Conservation (phyloP, 2,888 invertebrate genomes). For the Stenoptilia bipunctidactyla region DNA sequence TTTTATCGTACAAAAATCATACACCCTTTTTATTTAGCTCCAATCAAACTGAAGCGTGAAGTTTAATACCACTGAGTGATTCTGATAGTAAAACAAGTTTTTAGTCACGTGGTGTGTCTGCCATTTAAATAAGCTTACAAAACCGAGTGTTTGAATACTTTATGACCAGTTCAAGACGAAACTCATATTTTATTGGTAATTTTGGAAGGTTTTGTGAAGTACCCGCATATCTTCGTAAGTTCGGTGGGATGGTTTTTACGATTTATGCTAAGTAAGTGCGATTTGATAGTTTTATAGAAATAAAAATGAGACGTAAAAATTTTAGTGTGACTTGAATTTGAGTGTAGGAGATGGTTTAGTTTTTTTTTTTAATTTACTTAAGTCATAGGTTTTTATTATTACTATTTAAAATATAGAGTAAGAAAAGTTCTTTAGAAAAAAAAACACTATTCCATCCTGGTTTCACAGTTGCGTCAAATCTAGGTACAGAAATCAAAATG, state of each 20-base stretch:
- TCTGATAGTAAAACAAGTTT: slow-evolving; percentile 14
- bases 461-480: too few species aligned
- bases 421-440: too few species aligned
- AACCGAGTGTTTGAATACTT: slow-evolving; percentile 25
- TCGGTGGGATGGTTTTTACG: slow-evolving; percentile 28
- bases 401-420: too few species aligned
- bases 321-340: neutral
- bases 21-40: too few species aligned
- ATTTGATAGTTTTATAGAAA: slow-evolving; percentile 22
- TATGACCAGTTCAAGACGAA: slow-evolving; percentile 39
- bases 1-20: too few species aligned
- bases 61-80: too few species aligned
- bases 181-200: slow-evolving; percentile 47
- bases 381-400: too few species aligned
- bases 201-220: slow-evolving; percentile 33
- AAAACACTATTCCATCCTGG: too few species aligned
- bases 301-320: slow-evolving; percentile 10
- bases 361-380: too few species aligned
- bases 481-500: too few species aligned
- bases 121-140: slow-evolving; percentile 7
- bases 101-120: slow-evolving; percentile 29
- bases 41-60: too few species aligned
- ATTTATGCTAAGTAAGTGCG: slow-evolving; percentile 25
- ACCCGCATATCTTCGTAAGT: slow-evolving; percentile 2
- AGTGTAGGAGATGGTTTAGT: neutral